Evolutionary conservation across 2,113 vertebrate genomes (phyloP), one percentile per base, ranked within the genome.

Genomic region (Platichthys stellatus): DNA sequence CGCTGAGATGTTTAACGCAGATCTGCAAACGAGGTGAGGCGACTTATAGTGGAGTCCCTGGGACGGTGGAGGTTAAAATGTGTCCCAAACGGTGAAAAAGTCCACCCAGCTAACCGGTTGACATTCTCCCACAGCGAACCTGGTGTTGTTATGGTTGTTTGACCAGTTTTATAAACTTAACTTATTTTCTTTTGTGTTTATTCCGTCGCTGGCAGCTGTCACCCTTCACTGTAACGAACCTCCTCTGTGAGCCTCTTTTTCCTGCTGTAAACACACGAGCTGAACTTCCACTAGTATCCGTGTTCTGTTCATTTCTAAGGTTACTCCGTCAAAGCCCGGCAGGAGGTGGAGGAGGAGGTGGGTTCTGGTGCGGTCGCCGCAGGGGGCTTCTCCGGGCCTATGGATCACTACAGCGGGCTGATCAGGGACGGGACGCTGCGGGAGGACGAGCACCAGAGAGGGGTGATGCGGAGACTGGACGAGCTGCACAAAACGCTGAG

Each of bases 401-500:
- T 94, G 78, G 91, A 94, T 18, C 93, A 94, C 75, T 95, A 94
- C 88, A 65, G 6, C 63, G 74, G 84, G 63, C 85, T 95, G 12
- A 87, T 94, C 63, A 59, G 81, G 47, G 89, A 83, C 8, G 92
- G 92, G 31, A 47, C 53, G 0, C 85, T 95, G 78, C 88, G 90
- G 59, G 93, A 93, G 58, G 94, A 95, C 35, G 83, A 86, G 24
- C 93, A 94, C 18, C 94, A 95, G 87, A 93, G 53, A 81, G 72
- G 82, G 0, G 94, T 93, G 64, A 23, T 95, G 74, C 73, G 92
- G 58, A 90, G 75, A 1, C 86, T 95, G 80, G 93, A 95, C 26
- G 68, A 89, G 76, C 82, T 95, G 69, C 93, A 90, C 63, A 92
- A 90, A 70, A 89, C 76, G 1, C 86, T 95, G 14, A 61, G 83